Conservation (phyloP, 2,797 vertebrate genomes). For the Salarias fasciatus region DNA sequence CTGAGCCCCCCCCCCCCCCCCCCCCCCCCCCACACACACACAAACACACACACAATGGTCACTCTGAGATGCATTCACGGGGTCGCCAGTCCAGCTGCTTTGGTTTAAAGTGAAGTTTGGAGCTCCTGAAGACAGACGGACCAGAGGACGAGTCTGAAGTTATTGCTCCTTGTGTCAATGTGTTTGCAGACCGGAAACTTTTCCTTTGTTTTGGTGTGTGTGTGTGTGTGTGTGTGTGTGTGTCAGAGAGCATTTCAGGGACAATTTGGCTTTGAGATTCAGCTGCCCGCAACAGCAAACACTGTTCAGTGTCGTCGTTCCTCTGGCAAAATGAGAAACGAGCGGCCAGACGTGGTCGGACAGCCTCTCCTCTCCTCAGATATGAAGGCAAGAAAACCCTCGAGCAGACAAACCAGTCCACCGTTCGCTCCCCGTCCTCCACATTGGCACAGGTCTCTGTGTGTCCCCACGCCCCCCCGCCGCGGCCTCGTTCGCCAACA, state of each 20-base stretch:
- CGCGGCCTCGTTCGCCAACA: constrained; percentile 26
- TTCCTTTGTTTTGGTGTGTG: constrained; percentile 10
- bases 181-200: constrained; percentile 10
- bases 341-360: constrained; percentile 24
- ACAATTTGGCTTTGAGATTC: constrained; percentile 49
- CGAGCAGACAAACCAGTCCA: constrained; percentile 12
- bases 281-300: constrained; percentile 56
- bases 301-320: constrained; percentile 32
- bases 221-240: no score
- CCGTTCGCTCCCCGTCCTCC: constrained; percentile 2
- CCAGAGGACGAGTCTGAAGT: constrained; percentile 32
- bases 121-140: constrained; percentile 23
- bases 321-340: constrained; percentile 20
- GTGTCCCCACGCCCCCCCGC: constrained; percentile 28
- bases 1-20: constrained; percentile 53
- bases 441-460: constrained; percentile 59
- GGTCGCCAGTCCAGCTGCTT: constrained; percentile 51
- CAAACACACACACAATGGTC: not conserved
- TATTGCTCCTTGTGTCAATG: no score
- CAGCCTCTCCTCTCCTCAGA: no score
- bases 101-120: constrained; percentile 52
- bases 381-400: not conserved
- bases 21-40: no score
- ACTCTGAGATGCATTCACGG: constrained; percentile 52
- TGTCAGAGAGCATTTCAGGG: constrained; percentile 23